Base-by-base conservation (phyloP, 23 tunicate genomes). In the Corella eumyota region DNA sequence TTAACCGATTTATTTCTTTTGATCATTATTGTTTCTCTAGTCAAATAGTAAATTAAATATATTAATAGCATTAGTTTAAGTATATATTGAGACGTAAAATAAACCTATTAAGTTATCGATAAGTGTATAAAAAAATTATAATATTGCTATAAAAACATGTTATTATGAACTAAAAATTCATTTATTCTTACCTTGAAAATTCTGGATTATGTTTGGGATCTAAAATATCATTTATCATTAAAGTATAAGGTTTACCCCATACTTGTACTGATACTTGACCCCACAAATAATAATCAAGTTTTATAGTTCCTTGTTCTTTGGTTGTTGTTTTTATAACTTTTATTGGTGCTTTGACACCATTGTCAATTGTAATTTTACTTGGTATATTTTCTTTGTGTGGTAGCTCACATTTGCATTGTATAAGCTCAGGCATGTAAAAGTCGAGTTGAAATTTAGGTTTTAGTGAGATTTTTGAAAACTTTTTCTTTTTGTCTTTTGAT, bases 161-260 rank as follows among this genome's bases (percentile, higher is more conserved):
- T n/a, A n/a, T n/a, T n/a, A n/a, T n/a, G n/a, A n/a, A n/a, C 48
- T 15, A 11, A 40, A 40, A 40, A 40, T 58, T 27, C 11, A 4
- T 25, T 33, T 45, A 11, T 28, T 36, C 51, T 50, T 62, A 75
- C 82, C 71, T 66, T 30, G 49, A 20, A 45, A 75, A 75, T 50
- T 32, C 2, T 2, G 64, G 23, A 36, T 75, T 75, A 50, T 66
- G 31, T 57, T 75, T 75, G 2, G 72, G 60, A 31, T 77, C 85
- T n/a, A 77, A 32, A 11, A 77, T 36, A 58, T 77, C 85, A 4
- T 67, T 60, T 17, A 77, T 48, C 25, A 28, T 51, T 20, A 77
- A 54, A 2, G 47, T 68, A 34, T 67, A 77, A 1, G 76, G 76
- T 36, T 77, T 77, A 32, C 85, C 85, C 85, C 85, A 77, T 0